These are phyloP conservation scores for Scomber japonicus DNA, from an alignment of 2,113 vertebrate genomes.

Conservation along the genomic window DNA sequence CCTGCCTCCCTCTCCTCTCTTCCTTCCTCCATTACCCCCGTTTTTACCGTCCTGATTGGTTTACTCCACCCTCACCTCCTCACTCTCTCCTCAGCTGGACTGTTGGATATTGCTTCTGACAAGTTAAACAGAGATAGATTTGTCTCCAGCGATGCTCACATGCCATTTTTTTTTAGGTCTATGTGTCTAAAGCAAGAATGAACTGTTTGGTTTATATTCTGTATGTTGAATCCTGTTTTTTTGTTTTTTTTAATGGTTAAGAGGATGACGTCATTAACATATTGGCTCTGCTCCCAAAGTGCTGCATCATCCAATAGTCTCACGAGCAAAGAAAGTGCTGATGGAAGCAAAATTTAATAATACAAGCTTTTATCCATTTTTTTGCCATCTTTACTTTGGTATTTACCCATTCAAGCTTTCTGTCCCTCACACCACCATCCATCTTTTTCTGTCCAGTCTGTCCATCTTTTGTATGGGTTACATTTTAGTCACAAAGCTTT, in stretches of 20 bases:
- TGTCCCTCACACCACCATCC: background rate
- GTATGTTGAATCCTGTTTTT: no score
- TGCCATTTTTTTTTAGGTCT: background rate
- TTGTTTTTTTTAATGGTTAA: background rate
- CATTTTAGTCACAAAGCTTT: no score
- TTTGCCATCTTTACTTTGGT: background rate
- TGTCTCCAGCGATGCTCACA: constrained; percentile 2
- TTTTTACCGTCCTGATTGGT: background rate
- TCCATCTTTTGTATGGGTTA: no score
- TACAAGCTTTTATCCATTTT: constrained; percentile 35
- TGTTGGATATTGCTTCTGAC: constrained; percentile 39
- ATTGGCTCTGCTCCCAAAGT: background rate
- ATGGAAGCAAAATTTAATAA: constrained; percentile 50
- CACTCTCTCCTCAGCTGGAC: constrained; percentile 25
- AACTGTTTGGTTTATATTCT: no score
- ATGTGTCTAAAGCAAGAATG: background rate
- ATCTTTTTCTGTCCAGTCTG: background rate
- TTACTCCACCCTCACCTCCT: constrained; percentile 13
- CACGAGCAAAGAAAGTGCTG: constrained; percentile 18
- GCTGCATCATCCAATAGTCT: background rate
- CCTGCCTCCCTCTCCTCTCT: background rate
- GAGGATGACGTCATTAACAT: background rate
- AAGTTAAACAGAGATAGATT: constrained; percentile 6
- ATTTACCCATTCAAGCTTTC: background rate
- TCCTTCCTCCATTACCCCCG: background rate